A percentile compares a stretch with the other conserved stretches of the same genome.
phyloP scores from a whole-genome alignment of 2,113 vertebrate species.

The Ptychochromis oligacanthus region DNA sequence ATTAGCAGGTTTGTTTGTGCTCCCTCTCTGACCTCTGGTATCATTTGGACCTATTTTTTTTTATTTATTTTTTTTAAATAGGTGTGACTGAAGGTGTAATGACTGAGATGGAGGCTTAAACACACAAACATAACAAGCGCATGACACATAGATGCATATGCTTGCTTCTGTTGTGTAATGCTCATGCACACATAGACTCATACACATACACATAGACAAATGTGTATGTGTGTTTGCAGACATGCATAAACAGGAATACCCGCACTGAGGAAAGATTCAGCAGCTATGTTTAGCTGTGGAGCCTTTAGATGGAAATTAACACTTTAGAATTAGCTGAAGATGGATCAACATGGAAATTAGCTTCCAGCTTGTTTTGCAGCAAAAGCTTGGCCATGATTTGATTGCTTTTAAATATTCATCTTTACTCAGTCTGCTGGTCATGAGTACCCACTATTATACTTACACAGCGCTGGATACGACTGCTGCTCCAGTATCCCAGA shows the following conservation, averaged over 20 bases:
- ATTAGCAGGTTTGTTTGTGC: constrained; percentile 52
- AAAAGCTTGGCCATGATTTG: background rate
- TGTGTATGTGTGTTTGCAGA: background rate
- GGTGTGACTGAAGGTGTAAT: constrained; percentile 17
- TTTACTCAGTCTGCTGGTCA: background rate
- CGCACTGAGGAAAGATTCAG: background rate
- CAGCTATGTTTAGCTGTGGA: background rate
- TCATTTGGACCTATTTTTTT: constrained; percentile 28
- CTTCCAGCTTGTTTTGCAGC: background rate
- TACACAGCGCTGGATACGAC: background rate
- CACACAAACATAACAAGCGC: background rate
- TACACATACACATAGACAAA: too few relatives aligned
- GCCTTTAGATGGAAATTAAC: background rate
- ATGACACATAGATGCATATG: background rate
- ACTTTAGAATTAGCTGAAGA: constrained; percentile 12
- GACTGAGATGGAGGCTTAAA: background rate
- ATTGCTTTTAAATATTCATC: background rate
- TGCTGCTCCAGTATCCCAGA: background rate
- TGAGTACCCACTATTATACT: background rate
- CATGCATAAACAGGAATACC: constrained; percentile 10
- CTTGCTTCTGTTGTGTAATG: background rate
- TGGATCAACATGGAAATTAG: background rate
- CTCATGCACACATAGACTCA: too few relatives aligned
- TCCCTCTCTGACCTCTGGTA: constrained; percentile 54
- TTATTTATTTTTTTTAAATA: background rate